Conservation (phyloP, 53 echinoderm and acorn worm genomes). For the Mesocentrotus franciscanus region DNA sequence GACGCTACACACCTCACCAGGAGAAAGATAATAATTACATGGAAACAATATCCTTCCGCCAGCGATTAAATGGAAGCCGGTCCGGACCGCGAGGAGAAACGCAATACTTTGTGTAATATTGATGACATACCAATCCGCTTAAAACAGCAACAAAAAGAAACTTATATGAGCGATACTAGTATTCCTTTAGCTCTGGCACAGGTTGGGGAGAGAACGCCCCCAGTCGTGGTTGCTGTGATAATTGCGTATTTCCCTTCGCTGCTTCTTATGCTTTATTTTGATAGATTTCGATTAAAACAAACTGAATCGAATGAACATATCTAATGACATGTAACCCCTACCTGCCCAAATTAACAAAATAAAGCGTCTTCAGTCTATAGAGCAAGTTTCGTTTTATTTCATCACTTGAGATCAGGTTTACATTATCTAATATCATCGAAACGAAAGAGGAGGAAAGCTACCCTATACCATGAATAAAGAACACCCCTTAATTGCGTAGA, state of each 20-base stretch:
- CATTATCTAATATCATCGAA: constrained; percentile 13
- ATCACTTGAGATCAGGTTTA: constrained; percentile 32
- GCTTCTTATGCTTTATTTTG: constrained; percentile 58
- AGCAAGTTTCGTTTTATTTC: background rate
- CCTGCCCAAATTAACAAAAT: constrained; percentile 56
- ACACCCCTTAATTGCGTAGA: constrained; percentile 35
- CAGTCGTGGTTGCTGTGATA: constrained; percentile 22
- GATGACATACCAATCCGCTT: constrained; percentile 67
- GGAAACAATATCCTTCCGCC: constrained; percentile 63
- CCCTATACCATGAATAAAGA: constrained; percentile 49
- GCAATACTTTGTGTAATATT: constrained; percentile 72
- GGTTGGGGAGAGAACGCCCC: constrained; percentile 33
- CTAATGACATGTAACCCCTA: constrained; percentile 52
- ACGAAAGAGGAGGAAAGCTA: constrained; percentile 17
- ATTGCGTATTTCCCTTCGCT: constrained; percentile 34
- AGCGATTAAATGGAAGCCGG: constrained; percentile 44
- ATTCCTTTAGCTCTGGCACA: constrained; percentile 1
- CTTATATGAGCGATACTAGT: constrained; percentile 38
- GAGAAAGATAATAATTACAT: constrained; percentile 64
- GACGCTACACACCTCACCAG: constrained; percentile 27
- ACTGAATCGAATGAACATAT: constrained; percentile 47
- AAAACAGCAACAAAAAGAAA: constrained; percentile 64
- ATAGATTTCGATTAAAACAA: constrained; percentile 67
- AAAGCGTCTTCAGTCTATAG: constrained; percentile 30
- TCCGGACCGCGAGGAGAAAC: constrained; percentile 63